phyloP scores from a whole-genome alignment of 1,140 invertebrate species.

The Scaptodrosophila lebanonensis region DNA sequence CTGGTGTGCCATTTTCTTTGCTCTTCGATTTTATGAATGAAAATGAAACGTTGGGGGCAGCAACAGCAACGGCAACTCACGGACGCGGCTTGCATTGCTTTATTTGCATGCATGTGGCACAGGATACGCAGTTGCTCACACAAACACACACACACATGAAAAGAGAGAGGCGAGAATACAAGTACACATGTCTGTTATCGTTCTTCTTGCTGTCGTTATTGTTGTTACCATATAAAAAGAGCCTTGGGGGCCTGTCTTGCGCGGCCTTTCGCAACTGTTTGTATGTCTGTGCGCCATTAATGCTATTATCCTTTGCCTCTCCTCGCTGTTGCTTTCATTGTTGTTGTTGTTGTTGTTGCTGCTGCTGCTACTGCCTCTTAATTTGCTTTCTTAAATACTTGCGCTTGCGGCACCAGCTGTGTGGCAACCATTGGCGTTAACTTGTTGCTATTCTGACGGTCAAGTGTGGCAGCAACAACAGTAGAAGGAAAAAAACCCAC shows the following conservation, averaged over 20 bases:
- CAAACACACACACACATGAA: slow-evolving; percentile 11
- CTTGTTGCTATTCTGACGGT: slow-evolving; percentile 57
- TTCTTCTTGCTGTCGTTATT: too few relatives aligned
- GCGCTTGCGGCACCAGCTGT: too few relatives aligned
- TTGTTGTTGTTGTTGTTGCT: too few relatives aligned
- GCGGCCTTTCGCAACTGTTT: slow-evolving; percentile 20
- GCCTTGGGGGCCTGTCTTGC: slow-evolving; percentile 46
- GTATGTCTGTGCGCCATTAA: slow-evolving; percentile 38
- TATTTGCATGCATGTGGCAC: slow-evolving; percentile 53
- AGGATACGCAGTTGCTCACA: slow-evolving; percentile 25
- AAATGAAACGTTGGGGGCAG: slow-evolving; percentile 22
- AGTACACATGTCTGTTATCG: slow-evolving; percentile 25
- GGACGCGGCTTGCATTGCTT: slow-evolving; percentile 21
- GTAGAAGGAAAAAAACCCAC: slow-evolving; percentile 37
- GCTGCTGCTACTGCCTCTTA: slow-evolving; percentile 28
- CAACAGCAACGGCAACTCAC: too few relatives aligned
- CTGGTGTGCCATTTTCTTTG: slow-evolving; percentile 61
- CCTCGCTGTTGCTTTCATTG: slow-evolving; percentile 4
- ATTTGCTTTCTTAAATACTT: slow-evolving; percentile 40
- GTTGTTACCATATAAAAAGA: slow-evolving; percentile 64
- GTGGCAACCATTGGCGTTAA: slow-evolving; percentile 1
- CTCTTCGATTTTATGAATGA: slow-evolving; percentile 71
- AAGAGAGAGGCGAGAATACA: not conserved
- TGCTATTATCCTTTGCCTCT: slow-evolving; percentile 47
- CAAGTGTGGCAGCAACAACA: slow-evolving; percentile 42